Evolutionary conservation across 2,113 vertebrate species (phyloP).

Genomic region (Rhombomys opimus): DNA sequence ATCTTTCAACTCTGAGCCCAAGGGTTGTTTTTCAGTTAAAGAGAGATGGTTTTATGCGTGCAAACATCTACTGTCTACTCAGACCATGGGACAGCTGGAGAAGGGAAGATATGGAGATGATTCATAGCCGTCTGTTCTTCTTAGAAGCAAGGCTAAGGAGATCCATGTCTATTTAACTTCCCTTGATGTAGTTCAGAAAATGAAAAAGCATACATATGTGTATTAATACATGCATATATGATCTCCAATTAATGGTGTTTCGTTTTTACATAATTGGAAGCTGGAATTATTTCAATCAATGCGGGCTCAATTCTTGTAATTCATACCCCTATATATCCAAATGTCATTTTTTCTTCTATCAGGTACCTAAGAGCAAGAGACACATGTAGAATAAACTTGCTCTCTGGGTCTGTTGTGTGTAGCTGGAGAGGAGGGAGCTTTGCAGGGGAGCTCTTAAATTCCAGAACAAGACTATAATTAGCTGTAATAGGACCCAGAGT

Average conservation of each 20-base stretch:
- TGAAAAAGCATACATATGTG: background rate
- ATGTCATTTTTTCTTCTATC: background rate
- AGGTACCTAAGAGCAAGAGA: conserved; percentile 22
- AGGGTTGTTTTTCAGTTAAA: background rate
- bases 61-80: background rate
- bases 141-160: background rate
- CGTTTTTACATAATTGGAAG: conserved; percentile 42
- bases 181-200: background rate
- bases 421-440: conserved; percentile 70
- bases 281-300: conserved; percentile 55
- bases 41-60: background rate
- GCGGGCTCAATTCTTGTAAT: conserved; percentile 65
- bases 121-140: background rate
- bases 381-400: conserved; percentile 49
- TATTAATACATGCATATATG: background rate
- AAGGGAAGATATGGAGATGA: background rate
- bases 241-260: background rate
- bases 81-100: background rate
- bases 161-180: background rate
- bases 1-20: conserved; percentile 31
- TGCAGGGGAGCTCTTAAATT: conserved; percentile 86
- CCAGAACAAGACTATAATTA: conserved; percentile 87
- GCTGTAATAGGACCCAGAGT: conserved; percentile 88
- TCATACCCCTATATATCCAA: conserved; percentile 38
- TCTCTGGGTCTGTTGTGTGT: conserved; percentile 72